Conservation (phyloP, 2,797 vertebrate species). For the Paguma larvata region DNA sequence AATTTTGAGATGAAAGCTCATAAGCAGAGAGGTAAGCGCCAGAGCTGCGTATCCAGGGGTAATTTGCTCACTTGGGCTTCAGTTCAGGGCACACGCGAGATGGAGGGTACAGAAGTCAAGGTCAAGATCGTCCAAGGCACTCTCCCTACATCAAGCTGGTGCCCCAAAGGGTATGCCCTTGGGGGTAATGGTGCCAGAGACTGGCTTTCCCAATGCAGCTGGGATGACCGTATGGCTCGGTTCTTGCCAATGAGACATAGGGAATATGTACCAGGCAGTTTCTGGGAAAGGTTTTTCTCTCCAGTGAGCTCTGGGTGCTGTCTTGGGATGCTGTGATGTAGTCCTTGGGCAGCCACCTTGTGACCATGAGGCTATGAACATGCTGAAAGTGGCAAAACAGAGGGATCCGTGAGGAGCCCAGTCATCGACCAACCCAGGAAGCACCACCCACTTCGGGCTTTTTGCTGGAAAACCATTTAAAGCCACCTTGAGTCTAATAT, state of each 20-base stretch:
- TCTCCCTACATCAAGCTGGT: background rate
- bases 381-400: background rate
- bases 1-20: background rate
- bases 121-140: background rate
- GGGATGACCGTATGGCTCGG: background rate
- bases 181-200: background rate
- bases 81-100: background rate
- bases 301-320: background rate
- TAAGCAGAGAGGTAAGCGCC: background rate
- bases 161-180: background rate
- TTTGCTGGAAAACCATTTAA: background rate
- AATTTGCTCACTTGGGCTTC: background rate
- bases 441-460: background rate
- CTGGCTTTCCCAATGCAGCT: background rate
- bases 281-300: background rate
- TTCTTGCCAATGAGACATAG: background rate
- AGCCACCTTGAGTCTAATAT: background rate
- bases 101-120: background rate
- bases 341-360: background rate
- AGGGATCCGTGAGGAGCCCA: background rate
- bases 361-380: background rate
- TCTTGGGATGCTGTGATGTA: background rate
- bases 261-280: background rate
- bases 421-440: background rate
- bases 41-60: background rate